Evolutionary conservation across 2,888 invertebrate species (phyloP), one percentile per base, ranked within the genome.

Genomic region (Galerucella nymphaeae): DNA sequence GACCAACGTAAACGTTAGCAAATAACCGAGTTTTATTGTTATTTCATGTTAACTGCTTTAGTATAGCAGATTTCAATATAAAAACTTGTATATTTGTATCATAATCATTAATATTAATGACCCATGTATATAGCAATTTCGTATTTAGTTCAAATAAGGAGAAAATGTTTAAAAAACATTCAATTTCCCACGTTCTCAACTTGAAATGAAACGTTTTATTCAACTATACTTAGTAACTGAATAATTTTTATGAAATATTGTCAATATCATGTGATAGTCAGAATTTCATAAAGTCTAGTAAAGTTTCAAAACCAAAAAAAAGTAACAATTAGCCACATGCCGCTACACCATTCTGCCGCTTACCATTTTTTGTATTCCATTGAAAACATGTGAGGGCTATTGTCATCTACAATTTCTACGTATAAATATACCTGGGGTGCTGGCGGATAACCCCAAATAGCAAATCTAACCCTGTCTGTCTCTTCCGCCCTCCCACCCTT

Each of bases 321-420:
- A 61, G 65, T 42, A 70, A 50, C 63, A 66, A 59, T 62, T 58
- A 6, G 82, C 82, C 84, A 83, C 84, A 84, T 83, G 84, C 83
- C 84, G 80, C 78, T 78, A 80, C 81, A 82, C 81, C 79, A 79
- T 81, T 80, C 81, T 79, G 81, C 81, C 82, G 83, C 84, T 83
- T 83, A 84, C 83, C 80, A 83, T 83, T 84, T 84, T 83, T 84
- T 83, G 82, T 81, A 79, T 76, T 74, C 76, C 71, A 82, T 82
- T 79, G 77, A 82, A 82, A 83, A 82, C 84, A 83, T 83, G 82
- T 81, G 82, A 82, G 80, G 79, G 18, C 83, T 75, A 83, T 84
- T 84, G 84, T 83, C 75, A 74, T 78, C 78, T 75, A 79, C 78
- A 80, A 81, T 80, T 79, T 77, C 79, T 77, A 76, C 78, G 75